Percentiles rank a stretch among this genome's conserved stretches.
These are phyloP conservation scores for Microtus pennsylvanicus DNA, from an alignment of 2,113 vertebrate genomes.

Conservation along the genomic window DNA sequence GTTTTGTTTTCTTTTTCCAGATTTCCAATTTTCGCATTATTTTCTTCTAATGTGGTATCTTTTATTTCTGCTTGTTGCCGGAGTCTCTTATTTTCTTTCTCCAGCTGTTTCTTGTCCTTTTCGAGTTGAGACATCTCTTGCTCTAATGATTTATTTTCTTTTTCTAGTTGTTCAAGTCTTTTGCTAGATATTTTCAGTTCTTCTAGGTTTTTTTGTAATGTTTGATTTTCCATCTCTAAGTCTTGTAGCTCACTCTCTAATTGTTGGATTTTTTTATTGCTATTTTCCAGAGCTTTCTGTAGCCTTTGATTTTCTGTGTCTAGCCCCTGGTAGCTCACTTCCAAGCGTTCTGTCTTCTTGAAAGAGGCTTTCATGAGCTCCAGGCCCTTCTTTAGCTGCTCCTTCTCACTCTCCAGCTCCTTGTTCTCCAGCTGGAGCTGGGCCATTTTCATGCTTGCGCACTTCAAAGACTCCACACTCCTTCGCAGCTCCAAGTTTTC, in stretches of 20 bases:
- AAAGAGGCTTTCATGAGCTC: conserved; percentile 96
- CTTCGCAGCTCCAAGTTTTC: conserved; percentile 96
- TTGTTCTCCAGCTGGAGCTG: conserved; percentile 96
- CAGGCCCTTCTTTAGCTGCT: conserved; percentile 93
- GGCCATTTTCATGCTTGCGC: conserved; percentile 91
- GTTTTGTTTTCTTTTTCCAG: conserved; percentile 97
- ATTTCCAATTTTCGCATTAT: conserved; percentile 91
- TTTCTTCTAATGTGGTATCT: conserved; percentile 95
- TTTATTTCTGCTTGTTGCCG: conserved; percentile 97
- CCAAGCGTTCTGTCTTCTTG: conserved; percentile 96
- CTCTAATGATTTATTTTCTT: conserved; percentile 95
- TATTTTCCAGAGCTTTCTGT: conserved; percentile 97
- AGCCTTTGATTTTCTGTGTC: conserved; percentile 98
- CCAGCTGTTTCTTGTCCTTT: conserved; percentile 97
- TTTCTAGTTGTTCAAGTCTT: conserved; percentile 95
- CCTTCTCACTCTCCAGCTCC: conserved; percentile 96
- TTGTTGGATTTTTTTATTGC: conserved; percentile 97
- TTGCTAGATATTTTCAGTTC: conserved; percentile 99
- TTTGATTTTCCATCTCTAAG: conserved; percentile 96
- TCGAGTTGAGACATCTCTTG: conserved; percentile 96
- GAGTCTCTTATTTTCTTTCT: conserved; percentile 98
- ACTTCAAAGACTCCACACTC: conserved; percentile 92
- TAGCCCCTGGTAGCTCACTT: conserved; percentile 97
- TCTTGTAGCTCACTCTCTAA: conserved; percentile 96
- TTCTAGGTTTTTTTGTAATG: conserved; percentile 94